These are phyloP conservation scores for Addax nasomaculatus DNA, from an alignment of 2,113 vertebrate genomes.

Conservation along the genomic window DNA sequence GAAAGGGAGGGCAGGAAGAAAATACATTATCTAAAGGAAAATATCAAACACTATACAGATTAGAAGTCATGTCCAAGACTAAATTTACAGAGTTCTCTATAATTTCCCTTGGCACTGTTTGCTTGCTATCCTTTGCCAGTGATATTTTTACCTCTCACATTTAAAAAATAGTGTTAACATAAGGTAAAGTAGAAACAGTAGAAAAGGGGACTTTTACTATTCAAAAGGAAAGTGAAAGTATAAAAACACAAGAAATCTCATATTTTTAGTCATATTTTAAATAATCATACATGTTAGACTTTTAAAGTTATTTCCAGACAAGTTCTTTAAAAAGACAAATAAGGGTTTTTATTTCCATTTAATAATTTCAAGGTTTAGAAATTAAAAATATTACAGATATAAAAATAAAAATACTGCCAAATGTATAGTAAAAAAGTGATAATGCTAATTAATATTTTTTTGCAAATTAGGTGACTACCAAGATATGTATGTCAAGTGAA, in stretches of 20 bases:
- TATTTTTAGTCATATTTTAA: slow-evolving; percentile 1
- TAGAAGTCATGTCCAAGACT: not conserved
- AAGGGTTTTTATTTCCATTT: not conserved
- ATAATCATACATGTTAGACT: not conserved
- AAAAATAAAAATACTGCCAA: not conserved
- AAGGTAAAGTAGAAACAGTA: not conserved
- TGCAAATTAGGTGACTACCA: not conserved
- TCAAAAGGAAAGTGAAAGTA: not conserved
- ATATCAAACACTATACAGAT: not conserved
- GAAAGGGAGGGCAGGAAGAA: not conserved
- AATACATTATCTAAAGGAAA: not conserved
- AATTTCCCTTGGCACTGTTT: not conserved
- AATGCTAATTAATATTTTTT: not conserved
- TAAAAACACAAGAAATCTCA: not conserved
- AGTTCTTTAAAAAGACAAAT: not conserved
- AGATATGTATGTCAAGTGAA: not conserved
- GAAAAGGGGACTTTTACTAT: not conserved
- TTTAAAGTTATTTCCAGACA: not conserved
- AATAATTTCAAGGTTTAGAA: not conserved
- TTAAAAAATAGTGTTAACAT: not conserved
- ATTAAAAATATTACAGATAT: not conserved
- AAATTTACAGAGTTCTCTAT: not conserved
- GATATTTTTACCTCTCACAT: not conserved
- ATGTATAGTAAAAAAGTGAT: not conserved
- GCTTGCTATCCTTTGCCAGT: not conserved